These are phyloP conservation scores for Pteruthius melanotis DNA, from an alignment of 2,113 vertebrate species.

Conservation along the genomic window DNA sequence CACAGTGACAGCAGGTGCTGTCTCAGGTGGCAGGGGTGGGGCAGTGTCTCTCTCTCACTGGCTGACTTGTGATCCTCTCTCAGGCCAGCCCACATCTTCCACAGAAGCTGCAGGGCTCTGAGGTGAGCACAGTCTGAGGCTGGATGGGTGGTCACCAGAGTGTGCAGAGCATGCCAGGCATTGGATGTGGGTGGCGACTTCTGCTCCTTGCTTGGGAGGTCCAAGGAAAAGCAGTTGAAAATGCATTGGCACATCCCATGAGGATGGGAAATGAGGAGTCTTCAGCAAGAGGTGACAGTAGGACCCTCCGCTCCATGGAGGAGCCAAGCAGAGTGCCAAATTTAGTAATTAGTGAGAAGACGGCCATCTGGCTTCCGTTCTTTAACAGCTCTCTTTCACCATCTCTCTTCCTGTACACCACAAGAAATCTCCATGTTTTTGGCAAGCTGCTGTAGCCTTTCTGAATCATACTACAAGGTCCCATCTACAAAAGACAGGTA, in stretches of 20 bases:
- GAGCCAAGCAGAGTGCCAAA: neutral
- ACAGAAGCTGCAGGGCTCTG: neutral
- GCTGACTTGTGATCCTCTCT: neutral
- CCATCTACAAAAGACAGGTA: neutral
- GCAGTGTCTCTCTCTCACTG: neutral
- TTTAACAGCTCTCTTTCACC: neutral
- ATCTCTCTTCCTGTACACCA: neutral
- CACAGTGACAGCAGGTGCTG: neutral
- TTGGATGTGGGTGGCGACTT: neutral
- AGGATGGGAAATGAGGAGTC: neutral
- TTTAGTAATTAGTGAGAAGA: neutral
- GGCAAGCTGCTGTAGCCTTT: neutral
- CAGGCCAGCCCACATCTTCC: neutral
- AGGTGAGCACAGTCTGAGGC: neutral
- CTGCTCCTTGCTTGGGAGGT: neutral
- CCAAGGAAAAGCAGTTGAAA: neutral
- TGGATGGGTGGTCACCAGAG: neutral
- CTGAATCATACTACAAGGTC: neutral
- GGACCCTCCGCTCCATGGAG: neutral
- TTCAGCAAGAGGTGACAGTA: neutral
- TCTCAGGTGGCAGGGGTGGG: neutral
- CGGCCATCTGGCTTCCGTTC: neutral
- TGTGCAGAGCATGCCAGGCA: neutral
- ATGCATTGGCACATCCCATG: neutral
- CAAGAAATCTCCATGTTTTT: neutral